phyloP scores from a whole-genome alignment of 1,140 invertebrate species.

The Phymorhynchus buccinoides region DNA sequence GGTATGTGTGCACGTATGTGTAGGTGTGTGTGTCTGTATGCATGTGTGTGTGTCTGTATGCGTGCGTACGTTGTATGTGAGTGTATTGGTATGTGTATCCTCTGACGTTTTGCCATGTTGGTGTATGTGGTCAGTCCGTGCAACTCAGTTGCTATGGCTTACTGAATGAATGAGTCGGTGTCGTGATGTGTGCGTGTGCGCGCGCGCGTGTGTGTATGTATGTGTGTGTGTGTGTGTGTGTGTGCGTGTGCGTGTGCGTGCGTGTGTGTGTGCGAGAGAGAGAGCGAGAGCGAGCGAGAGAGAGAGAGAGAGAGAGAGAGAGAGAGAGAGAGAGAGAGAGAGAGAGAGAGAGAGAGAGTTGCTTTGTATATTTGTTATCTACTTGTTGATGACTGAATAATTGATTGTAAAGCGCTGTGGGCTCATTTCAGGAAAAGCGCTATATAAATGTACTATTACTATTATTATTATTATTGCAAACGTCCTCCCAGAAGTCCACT shows the following conservation, averaged over 20 bases:
- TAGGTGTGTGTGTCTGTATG: not conserved
- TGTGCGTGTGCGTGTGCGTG: slow-evolving; percentile 10
- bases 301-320: not conserved
- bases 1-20: not conserved
- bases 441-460: not conserved
- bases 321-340: not conserved
- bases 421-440: too few relatives aligned
- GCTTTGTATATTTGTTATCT: not conserved
- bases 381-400: not conserved
- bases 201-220: not conserved
- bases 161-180: too few relatives aligned
- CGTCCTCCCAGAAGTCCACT: not conserved
- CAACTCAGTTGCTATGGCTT: too few relatives aligned
- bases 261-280: not conserved
- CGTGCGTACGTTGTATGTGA: not conserved
- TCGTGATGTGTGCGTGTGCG: slow-evolving; percentile 1
- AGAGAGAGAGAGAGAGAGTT: not conserved
- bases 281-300: slow-evolving; percentile 3
- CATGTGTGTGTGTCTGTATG: slow-evolving; percentile 16
- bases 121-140: too few relatives aligned
- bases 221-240: slow-evolving; percentile 10
- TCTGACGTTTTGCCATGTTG: too few relatives aligned
- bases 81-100: not conserved
- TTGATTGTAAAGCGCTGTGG: too few relatives aligned
- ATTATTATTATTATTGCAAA: not conserved